Evolutionary conservation across 2,113 vertebrate genomes (phyloP).

Genomic region (Sciurus niger): DNA sequence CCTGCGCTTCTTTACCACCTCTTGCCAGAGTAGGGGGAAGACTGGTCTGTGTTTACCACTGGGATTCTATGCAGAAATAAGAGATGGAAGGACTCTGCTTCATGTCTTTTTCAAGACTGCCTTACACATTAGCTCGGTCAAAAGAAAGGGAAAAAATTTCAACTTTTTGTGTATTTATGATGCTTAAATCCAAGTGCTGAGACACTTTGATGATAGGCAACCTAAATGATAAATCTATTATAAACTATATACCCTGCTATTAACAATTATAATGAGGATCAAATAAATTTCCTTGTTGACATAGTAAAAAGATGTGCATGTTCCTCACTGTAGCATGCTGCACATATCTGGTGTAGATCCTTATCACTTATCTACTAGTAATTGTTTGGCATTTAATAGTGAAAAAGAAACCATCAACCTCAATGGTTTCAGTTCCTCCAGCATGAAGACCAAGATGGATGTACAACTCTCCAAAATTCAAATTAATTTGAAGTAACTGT

Average conservation of each 20-base stretch:
- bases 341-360: not conserved
- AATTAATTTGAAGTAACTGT: slow-evolving; percentile 4
- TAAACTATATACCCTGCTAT: not conserved
- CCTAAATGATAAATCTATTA: not conserved
- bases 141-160: slow-evolving; percentile 16
- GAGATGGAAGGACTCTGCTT: not conserved
- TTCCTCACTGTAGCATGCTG: not conserved
- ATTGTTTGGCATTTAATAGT: not conserved
- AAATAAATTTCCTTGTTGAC: not conserved
- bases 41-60: not conserved
- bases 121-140: not conserved
- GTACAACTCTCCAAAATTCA: slow-evolving; percentile 25
- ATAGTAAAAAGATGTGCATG: not conserved
- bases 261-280: not conserved
- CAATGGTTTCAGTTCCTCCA: not conserved
- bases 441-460: not conserved
- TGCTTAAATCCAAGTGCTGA: slow-evolving; percentile 19
- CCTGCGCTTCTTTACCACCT: not conserved
- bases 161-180: not conserved
- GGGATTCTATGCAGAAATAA: not conserved
- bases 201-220: not conserved
- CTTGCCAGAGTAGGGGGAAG: not conserved
- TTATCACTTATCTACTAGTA: not conserved
- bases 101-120: not conserved
- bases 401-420: not conserved